Evolutionary conservation across 2,888 invertebrate species (phyloP).

Genomic region (Cryptus armator): DNA sequence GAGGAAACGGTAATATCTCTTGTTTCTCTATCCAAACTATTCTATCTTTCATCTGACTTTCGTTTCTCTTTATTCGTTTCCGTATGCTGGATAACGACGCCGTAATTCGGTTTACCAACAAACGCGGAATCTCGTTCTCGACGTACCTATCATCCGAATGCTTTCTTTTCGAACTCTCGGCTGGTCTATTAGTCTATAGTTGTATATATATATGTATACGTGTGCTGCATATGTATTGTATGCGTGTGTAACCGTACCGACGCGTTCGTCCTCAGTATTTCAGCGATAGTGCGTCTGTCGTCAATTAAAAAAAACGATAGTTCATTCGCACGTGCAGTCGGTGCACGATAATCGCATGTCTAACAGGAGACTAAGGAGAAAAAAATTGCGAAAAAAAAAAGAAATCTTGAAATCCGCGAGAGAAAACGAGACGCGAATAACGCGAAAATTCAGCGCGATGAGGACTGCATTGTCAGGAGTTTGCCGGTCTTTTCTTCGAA

Average conservation of each 20-base stretch:
- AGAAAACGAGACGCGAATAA: slow-evolving; percentile 17
- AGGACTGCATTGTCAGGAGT: slow-evolving; percentile 8
- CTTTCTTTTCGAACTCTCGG: neutral
- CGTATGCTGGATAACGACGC: neutral
- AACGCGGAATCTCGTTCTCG: neutral
- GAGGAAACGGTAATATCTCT: slow-evolving; percentile 8
- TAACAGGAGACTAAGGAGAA: neutral
- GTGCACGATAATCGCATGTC: slow-evolving; percentile 1
- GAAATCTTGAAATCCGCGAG: neutral
- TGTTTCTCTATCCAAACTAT: neutral
- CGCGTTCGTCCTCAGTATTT: neutral
- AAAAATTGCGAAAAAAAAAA: neutral
- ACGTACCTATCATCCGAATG: neutral
- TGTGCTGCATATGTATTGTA: neutral
- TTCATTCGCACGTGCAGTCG: neutral
- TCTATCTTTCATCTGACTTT: neutral
- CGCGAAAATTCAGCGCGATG: neutral
- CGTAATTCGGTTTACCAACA: neutral
- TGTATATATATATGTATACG: neutral
- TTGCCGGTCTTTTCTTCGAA: slow-evolving; percentile 33
- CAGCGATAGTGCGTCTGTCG: neutral
- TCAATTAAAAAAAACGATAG: slow-evolving; percentile 14
- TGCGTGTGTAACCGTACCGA: neutral
- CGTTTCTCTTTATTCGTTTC: slow-evolving; percentile 7
- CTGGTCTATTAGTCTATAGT: neutral